Evolutionary conservation across 2,888 invertebrate genomes (phyloP), one percentile per base, ranked within the genome.

Genomic region (Helicoverpa assulta): DNA sequence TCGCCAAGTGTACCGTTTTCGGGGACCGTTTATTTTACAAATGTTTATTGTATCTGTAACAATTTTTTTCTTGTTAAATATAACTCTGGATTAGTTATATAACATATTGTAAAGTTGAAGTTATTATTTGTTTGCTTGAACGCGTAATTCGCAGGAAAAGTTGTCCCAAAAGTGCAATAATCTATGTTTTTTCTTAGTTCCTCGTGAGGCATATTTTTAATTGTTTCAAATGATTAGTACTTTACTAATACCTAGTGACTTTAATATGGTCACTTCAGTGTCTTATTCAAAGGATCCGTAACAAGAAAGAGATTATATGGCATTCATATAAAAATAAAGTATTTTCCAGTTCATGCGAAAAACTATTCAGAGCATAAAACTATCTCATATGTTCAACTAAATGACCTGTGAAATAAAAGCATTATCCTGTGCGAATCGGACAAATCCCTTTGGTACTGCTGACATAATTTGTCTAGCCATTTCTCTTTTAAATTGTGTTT

Each of bases 11-110:
- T 55, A 19, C 14, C n/a, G 14, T 54, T 40, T 40, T 61, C 26
- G 12, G 40, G 69, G 14, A 29, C 8, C 21, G 53, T 53, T 73
- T 53, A 1, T 14, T 6, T 50, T 16, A 7, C 21, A 40, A 63
- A 76, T 21, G 29, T 29, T 12, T 52, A n/a, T 29, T 37, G 57
- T 53, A 69, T 47, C 16, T 16, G 56, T n/a, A 12, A 0, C 2
- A 33, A 5, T 37, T 29, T 56, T 67, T 52, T 70, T 75, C n/a
- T 29, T 7, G 33, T 7, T 8, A 33, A 8, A 10, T 10, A 33
- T 33, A 10, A 33, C 33, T 26, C 4, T 43, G 43, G 43, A 16
- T 43, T 43, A 2, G 43, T 33, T 26, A 26, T 26, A 26, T 21
- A 26, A 26, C n/a, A n/a, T n/a, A n/a, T n/a, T n/a, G n/a, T n/a